Conservation (phyloP, 2,113 vertebrate species). For the Sitta europaea region DNA sequence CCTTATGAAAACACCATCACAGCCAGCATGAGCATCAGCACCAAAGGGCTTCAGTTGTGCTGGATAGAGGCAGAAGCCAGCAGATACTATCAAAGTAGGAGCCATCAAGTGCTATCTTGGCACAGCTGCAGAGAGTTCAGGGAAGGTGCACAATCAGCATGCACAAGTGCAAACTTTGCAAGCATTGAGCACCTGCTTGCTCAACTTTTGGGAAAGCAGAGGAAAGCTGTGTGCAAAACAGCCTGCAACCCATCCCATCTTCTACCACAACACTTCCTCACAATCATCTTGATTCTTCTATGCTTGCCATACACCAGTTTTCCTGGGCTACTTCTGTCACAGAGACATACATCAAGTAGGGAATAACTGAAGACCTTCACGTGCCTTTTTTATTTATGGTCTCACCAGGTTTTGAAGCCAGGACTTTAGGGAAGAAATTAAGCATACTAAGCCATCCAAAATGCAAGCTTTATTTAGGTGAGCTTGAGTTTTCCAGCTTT, state of each 20-base stretch:
- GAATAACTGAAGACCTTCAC: not conserved
- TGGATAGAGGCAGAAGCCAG: not conserved
- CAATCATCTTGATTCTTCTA: not conserved
- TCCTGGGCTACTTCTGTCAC: not conserved
- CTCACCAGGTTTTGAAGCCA: not conserved
- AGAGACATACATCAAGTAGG: not conserved
- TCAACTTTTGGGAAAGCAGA: not conserved
- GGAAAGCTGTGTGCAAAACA: not conserved
- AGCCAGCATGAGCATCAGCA: not conserved
- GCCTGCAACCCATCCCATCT: not conserved
- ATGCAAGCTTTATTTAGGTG: not conserved
- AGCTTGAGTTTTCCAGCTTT: constrained; percentile 14
- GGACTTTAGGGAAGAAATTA: not conserved
- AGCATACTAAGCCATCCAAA: not conserved
- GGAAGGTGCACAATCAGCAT: not conserved
- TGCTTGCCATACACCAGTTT: not conserved
- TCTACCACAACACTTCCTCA: not conserved
- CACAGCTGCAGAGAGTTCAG: not conserved
- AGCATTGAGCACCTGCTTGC: not conserved
- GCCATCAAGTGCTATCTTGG: not conserved
- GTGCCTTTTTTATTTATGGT: not conserved
- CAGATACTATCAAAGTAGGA: not conserved
- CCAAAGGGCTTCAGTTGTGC: not conserved
- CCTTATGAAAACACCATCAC: constrained; percentile 34
- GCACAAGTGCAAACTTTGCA: not conserved